Evolutionary conservation across 2,113 vertebrate species (phyloP).

Genomic region (Gopherus flavomarginatus): DNA sequence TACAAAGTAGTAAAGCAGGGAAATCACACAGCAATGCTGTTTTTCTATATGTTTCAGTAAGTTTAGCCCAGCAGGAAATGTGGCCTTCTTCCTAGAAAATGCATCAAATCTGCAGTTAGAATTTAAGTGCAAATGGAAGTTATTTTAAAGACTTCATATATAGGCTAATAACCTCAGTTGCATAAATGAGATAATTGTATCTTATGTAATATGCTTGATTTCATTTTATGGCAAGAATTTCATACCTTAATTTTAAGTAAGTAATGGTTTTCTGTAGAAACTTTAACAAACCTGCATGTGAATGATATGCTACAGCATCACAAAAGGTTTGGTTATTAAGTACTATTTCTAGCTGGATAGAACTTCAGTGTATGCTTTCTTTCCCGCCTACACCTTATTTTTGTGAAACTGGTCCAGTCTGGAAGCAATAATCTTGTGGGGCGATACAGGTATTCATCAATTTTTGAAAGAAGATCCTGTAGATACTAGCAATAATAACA

Average conservation of each 20-base stretch:
- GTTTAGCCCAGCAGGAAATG: constrained; percentile 83
- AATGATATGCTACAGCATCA: not conserved
- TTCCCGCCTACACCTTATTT: not conserved
- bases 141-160: constrained; percentile 69
- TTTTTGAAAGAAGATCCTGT: not conserved
- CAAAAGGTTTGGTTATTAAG: constrained; percentile 21
- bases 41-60: constrained; percentile 86
- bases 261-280: constrained; percentile 33
- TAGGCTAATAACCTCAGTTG: constrained; percentile 75
- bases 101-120: constrained; percentile 73
- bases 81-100: constrained; percentile 76
- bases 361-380: not conserved
- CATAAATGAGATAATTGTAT: constrained; percentile 60
- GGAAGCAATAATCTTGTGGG: constrained; percentile 12
- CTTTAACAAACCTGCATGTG: constrained; percentile 34
- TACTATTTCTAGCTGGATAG: not conserved
- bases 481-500: not conserved
- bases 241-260: constrained; percentile 57
- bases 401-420: not conserved
- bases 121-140: constrained; percentile 75
- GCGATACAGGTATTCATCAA: not conserved
- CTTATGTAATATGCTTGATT: constrained; percentile 66
- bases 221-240: constrained; percentile 67
- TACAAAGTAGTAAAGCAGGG: constrained; percentile 81
- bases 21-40: constrained; percentile 76